Evolutionary conservation across 1,140 invertebrate species (phyloP).

Genomic region (Drosophila trapezifrons): DNA sequence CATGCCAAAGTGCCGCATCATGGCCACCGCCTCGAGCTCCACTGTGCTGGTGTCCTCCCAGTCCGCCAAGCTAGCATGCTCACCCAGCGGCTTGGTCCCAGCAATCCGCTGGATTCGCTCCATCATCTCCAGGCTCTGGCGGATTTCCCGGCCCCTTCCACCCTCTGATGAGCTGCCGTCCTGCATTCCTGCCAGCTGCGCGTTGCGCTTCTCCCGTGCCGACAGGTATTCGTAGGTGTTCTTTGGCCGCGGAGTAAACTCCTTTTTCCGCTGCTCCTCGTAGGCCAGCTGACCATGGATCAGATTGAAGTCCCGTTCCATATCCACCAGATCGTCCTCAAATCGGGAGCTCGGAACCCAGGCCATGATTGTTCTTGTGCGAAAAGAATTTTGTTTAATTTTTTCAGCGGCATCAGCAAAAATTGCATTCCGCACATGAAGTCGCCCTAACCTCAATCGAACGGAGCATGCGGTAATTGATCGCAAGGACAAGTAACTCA

Average conservation of each 20-base stretch:
- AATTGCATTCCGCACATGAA: slow-evolving; percentile 23
- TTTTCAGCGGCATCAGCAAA: slow-evolving; percentile 5
- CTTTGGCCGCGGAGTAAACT: slow-evolving; percentile 48
- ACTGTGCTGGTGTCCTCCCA: slow-evolving; percentile 63
- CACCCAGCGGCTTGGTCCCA: slow-evolving; percentile 64
- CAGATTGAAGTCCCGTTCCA: slow-evolving; percentile 58
- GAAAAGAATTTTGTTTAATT: slow-evolving; percentile 12
- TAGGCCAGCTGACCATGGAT: slow-evolving; percentile 56
- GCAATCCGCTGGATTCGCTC: slow-evolving; percentile 67
- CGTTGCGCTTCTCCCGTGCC: slow-evolving; percentile 26
- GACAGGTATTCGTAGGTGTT: slow-evolving; percentile 45
- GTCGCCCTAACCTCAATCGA: slow-evolving; percentile 24
- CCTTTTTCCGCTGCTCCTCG: slow-evolving; percentile 20
- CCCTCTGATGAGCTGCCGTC: background rate
- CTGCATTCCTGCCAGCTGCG: slow-evolving; percentile 11
- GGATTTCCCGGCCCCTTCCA: slow-evolving; percentile 32
- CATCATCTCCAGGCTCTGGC: slow-evolving; percentile 56
- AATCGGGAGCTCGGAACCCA: slow-evolving; percentile 70
- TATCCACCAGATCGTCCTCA: slow-evolving; percentile 68
- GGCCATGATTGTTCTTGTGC: slow-evolving; percentile 45
- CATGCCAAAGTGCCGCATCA: slow-evolving; percentile 75
- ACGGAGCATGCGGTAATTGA: background rate
- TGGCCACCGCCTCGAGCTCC: slow-evolving; percentile 63
- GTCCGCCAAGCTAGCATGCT: slow-evolving; percentile 66
- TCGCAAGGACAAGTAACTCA: background rate